Evolutionary conservation across 2,888 invertebrate genomes (phyloP), one percentile per base, ranked within the genome.

Genomic region (Taphrorychus bicolor): DNA sequence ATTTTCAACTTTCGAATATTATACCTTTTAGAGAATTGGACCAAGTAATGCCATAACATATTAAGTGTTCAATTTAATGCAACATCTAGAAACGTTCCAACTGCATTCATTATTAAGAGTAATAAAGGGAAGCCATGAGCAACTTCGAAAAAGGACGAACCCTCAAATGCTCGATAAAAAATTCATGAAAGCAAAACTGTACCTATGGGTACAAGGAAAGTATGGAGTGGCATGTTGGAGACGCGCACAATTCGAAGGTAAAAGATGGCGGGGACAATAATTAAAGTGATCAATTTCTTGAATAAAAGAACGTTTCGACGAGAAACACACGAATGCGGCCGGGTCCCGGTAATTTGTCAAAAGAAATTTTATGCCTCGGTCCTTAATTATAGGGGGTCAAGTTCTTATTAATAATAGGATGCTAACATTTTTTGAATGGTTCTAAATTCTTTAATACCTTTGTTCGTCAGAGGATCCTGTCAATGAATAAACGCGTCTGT

Each of bases 241-340:
- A 63, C 40, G 49, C 53, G 14, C 40, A 64, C 51, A 58, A 64
- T 14, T 57, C 52, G 64, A 51, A 52, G 16, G 21, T n/a, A 51
- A 52, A 58, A 52, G 48, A 58, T 52, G 64, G 40, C 58, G 23
- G 52, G 56, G 56, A 18, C 49, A 57, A 60, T 66, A 66, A 66
- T 66, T 66, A 66, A 59, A 59, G 19, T 40, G 18, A 53, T 61
- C 58, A 58, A 58, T 58, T 64, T 41, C 49, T n/a, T 66, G 60
- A 66, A 66, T 66, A 66, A 66, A 66, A 66, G 66, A 66, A 57
- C 60, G 9, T 21, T 49, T 19, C 40, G 19, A 53, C 53, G 65
- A 59, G 65, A 66, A 66, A 42, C 53, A 16, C 23, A 22, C 60
- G 57, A 66, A 41, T 66, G 66, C 60, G 60, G 41, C 11, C 41